Base-by-base conservation (phyloP, 2,113 vertebrate genomes). In the Scophthalmus maximus region DNA sequence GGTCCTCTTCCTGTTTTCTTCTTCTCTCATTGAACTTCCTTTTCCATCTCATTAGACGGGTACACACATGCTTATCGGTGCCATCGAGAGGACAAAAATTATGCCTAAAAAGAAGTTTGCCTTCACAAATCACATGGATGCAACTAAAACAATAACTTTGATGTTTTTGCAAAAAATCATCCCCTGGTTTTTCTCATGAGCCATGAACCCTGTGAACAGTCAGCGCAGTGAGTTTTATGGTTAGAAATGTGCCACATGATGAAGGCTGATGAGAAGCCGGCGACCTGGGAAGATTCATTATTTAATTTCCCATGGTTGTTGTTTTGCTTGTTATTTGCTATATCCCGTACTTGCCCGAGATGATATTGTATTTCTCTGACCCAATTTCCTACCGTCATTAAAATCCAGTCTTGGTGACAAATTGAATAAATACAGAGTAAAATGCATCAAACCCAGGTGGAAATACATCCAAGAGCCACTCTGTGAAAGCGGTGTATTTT, bases 11-110 rank as follows among this genome's bases (percentile, higher is more conserved):
- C 32, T 51, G 22, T 42, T 58, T n/a, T 59, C 4, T 32, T 40
- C 26, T 18, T 0, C 47, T 60, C 6, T 74, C 1, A 12, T 81
- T 73, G 49, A 7, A 29, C 25, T 75, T 66, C 20, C 29, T 68
- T 60, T 82, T 55, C 40, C 27, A 34, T 68, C 63, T 85, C 74
- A 73, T 81, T 79, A 86, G 27, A 55, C 58, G 36, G 44, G 56
- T 64, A 67, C 57, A 47, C 32, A 53, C n/a, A 34, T 38, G 26
- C 18, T 64, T 53, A 52, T 25, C 34, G 32, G 9, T 38, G 38
- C 20, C 26, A 30, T 42, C 2, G 8, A 58, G 63, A 70, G 58
- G 57, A 58, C 27, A 40, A 22, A 49, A 70, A 53, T 15, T 26
- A 68, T 17, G 14, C 66, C n/a, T 67, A 22, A 20, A 59, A 81